These are phyloP conservation scores for Thecophora atra DNA, from an alignment of 2,888 invertebrate genomes.

Conservation along the genomic window DNA sequence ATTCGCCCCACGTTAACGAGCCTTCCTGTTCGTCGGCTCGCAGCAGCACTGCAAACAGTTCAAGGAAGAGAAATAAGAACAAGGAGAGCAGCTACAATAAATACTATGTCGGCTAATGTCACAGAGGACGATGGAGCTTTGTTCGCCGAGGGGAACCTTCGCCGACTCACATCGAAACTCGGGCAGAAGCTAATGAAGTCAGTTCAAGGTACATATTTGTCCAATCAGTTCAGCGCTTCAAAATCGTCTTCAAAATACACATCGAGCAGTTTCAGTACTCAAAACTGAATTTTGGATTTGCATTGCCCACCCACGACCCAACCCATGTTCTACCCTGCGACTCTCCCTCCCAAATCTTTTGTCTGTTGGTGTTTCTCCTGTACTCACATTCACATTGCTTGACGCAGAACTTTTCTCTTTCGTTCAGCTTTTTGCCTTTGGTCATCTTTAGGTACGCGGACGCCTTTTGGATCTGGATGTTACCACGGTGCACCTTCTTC, in stretches of 20 bases:
- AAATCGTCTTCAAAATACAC: neutral
- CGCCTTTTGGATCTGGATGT: constrained; percentile 55
- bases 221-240: neutral
- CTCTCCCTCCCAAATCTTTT: no score
- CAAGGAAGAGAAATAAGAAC: neutral
- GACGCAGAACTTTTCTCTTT: constrained; percentile 52
- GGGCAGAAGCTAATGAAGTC: neutral
- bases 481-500: constrained; percentile 51
- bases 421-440: constrained; percentile 49
- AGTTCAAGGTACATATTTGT: neutral
- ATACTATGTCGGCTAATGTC: no score
- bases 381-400: constrained; percentile 61
- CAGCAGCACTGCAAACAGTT: constrained; percentile 55
- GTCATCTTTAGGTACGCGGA: constrained; percentile 49
- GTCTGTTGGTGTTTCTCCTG: neutral
- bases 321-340: neutral
- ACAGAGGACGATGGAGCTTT: no score
- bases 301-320: neutral
- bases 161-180: no score
- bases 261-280: neutral
- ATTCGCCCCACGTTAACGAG: constrained; percentile 74
- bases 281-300: neutral
- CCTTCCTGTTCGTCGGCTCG: constrained; percentile 56
- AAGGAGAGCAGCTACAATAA: no score
- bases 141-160: no score